phyloP scores from a whole-genome alignment of 2,888 invertebrate genomes.

The Shargacucullia verbasci region DNA sequence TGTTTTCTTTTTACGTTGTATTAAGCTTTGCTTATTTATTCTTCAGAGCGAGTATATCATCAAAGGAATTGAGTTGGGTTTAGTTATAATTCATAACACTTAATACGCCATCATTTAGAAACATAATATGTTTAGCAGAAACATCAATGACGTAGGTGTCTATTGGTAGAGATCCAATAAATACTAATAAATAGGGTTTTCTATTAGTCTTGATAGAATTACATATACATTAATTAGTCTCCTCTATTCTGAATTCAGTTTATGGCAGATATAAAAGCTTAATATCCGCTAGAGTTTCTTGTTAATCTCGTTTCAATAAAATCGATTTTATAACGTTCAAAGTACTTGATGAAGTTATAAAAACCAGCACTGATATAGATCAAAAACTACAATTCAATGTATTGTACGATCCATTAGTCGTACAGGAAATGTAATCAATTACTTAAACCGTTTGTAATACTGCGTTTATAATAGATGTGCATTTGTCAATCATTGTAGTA shows the following conservation, averaged over 20 bases:
- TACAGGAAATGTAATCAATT: slow-evolving; percentile 77
- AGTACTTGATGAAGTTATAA: slow-evolving; percentile 22
- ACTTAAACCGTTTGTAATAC: slow-evolving; percentile 56
- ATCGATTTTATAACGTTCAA: slow-evolving; percentile 14
- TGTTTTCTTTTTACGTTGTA: slow-evolving; percentile 46
- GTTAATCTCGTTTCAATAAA: too few relatives aligned
- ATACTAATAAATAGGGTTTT: too few relatives aligned
- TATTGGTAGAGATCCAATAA: too few relatives aligned
- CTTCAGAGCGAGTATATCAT: slow-evolving; percentile 23
- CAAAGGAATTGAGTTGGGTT: slow-evolving; percentile 12
- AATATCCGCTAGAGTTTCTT: too few relatives aligned
- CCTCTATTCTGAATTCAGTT: not conserved
- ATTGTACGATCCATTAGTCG: slow-evolving; percentile 59
- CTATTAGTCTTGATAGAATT: not conserved
- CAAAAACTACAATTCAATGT: slow-evolving; percentile 40
- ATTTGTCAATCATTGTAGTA: slow-evolving; percentile 66
- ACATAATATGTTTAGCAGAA: too few relatives aligned
- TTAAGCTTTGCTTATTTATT: slow-evolving; percentile 45
- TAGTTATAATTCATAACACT: slow-evolving; percentile 13
- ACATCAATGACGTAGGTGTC: too few relatives aligned
- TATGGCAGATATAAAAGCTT: not conserved
- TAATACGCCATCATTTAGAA: too few relatives aligned
- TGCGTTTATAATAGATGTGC: slow-evolving; percentile 53
- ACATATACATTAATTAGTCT: not conserved
- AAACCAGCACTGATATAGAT: slow-evolving; percentile 14